These are phyloP conservation scores for Fukomys damarensis DNA, from an alignment of 2,113 vertebrate genomes.

Conservation along the genomic window DNA sequence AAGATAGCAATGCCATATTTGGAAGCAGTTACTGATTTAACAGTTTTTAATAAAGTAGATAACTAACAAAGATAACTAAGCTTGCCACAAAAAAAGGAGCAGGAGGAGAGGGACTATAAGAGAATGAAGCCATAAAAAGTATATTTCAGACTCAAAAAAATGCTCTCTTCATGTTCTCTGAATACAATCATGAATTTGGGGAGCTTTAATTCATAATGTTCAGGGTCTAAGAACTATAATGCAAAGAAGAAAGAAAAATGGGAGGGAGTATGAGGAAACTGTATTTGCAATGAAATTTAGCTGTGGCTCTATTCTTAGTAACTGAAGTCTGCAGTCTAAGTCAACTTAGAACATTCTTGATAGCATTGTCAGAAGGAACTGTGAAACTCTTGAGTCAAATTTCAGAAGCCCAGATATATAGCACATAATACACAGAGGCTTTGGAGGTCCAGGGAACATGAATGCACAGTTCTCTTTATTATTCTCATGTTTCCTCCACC, in stretches of 20 bases:
- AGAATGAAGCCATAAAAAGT: neutral
- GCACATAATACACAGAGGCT: neutral
- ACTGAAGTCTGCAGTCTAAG: neutral
- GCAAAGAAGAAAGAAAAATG: neutral
- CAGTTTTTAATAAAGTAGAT: neutral
- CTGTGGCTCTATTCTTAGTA: neutral
- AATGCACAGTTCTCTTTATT: neutral
- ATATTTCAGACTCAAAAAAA: neutral
- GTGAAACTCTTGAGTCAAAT: neutral
- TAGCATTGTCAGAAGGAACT: neutral
- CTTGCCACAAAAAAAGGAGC: fast-evolving
- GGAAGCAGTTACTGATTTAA: slow-evolving; percentile 4
- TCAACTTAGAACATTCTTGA: neutral
- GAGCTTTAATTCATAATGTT: neutral
- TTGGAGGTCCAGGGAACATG: neutral
- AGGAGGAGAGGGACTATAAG: fast-evolving
- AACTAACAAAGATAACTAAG: neutral
- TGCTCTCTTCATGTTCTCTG: neutral
- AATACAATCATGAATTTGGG: neutral
- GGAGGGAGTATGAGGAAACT: neutral
- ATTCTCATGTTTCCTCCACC: neutral
- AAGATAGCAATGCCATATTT: neutral
- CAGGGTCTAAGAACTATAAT: neutral
- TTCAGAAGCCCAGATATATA: neutral
- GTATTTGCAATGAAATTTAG: neutral